These are phyloP conservation scores for Crepidodera aurea DNA, from an alignment of 2,888 invertebrate genomes.

Conservation along the genomic window DNA sequence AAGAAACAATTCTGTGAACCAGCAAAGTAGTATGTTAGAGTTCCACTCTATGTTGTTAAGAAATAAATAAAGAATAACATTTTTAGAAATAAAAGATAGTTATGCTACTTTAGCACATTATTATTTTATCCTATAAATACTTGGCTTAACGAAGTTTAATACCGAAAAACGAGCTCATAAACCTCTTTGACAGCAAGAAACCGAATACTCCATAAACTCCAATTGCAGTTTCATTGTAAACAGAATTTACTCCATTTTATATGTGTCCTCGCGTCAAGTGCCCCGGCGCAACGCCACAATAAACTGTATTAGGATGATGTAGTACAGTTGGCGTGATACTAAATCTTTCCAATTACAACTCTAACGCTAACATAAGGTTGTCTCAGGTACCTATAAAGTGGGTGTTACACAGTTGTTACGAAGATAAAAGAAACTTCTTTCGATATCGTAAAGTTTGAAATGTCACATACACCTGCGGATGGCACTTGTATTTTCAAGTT, in stretches of 20 bases:
- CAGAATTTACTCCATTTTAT: conserved; percentile 26
- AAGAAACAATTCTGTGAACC: no score
- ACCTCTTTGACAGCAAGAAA: conserved; percentile 14
- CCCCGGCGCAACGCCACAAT: conserved; percentile 25
- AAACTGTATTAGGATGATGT: conserved; percentile 38
- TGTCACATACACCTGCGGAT: neutral
- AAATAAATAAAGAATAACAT: no score
- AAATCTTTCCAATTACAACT: conserved; percentile 40
- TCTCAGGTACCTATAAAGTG: conserved; percentile 2
- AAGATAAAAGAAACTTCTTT: neutral
- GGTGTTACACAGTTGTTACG: neutral
- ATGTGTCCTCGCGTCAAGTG: conserved; percentile 25
- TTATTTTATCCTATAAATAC: no score
- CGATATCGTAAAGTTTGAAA: neutral
- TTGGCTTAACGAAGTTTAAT: neutral
- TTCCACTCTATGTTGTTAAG: no score
- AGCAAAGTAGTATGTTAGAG: no score
- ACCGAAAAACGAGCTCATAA: conserved; percentile 6
- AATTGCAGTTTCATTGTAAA: conserved; percentile 26
- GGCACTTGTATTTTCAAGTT: neutral
- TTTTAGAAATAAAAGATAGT: no score
- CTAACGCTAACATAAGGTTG: conserved; percentile 19
- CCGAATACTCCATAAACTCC: conserved; percentile 22
- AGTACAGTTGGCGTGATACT: conserved; percentile 33
- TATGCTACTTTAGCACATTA: no score